Evolutionary conservation across 2,888 invertebrate genomes (phyloP).

Genomic region (Aromia moschata): DNA sequence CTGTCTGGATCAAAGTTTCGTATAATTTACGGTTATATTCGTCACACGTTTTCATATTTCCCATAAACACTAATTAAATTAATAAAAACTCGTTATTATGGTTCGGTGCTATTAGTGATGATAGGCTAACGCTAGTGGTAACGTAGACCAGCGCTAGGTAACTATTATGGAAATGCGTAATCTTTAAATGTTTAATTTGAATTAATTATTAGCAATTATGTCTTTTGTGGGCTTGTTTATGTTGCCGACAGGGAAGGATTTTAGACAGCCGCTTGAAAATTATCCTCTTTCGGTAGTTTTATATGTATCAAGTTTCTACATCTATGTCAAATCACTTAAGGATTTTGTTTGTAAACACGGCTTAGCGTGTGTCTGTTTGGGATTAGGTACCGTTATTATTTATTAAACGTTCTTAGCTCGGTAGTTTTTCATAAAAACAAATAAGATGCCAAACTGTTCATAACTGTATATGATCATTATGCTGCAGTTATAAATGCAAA

Average conservation of each 20-base stretch:
- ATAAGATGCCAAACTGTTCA: too few relatives aligned
- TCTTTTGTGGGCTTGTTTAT: neutral
- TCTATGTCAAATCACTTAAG: too few relatives aligned
- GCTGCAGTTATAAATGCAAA: too few relatives aligned
- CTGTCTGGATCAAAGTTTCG: constrained; percentile 52
- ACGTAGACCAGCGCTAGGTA: neutral
- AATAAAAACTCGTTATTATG: constrained; percentile 21
- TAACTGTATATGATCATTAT: too few relatives aligned
- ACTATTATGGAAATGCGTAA: constrained; percentile 3
- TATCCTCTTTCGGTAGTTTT: too few relatives aligned
- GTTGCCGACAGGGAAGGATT: neutral
- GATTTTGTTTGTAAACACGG: too few relatives aligned
- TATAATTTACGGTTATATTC: constrained; percentile 50
- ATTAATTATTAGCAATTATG: neutral
- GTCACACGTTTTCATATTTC: constrained; percentile 28
- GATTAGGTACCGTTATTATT: too few relatives aligned
- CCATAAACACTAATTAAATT: constrained; percentile 23
- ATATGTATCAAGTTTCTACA: too few relatives aligned
- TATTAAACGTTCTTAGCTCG: too few relatives aligned
- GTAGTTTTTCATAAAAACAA: too few relatives aligned
- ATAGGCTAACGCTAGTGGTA: constrained; percentile 9
- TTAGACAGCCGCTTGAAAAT: too few relatives aligned
- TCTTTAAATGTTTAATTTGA: constrained; percentile 1
- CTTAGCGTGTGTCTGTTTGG: too few relatives aligned
- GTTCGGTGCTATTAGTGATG: constrained; percentile 7